Conservation (phyloP, 2,113 vertebrate genomes). For the Pleuronectes platessa region DNA sequence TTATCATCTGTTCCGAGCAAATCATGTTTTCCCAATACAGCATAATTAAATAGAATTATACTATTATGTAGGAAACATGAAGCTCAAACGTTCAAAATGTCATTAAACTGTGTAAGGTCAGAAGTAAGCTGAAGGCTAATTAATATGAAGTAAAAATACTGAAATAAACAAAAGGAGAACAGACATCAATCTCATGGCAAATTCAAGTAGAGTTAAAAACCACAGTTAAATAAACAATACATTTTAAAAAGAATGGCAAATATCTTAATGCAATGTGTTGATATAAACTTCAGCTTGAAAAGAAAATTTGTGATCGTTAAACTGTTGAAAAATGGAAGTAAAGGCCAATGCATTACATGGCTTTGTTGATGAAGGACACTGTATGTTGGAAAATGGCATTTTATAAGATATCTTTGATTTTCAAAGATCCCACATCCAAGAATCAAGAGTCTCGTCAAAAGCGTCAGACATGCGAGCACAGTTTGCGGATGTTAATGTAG, state of each 20-base stretch:
- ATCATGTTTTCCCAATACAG: background rate
- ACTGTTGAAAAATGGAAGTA: too few species aligned
- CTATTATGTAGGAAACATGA: background rate
- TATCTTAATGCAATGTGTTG: too few species aligned
- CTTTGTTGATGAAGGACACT: too few species aligned
- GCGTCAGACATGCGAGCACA: too few species aligned
- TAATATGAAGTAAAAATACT: background rate
- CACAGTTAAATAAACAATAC: background rate
- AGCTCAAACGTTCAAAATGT: background rate
- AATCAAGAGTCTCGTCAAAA: too few species aligned
- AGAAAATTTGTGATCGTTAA: too few species aligned
- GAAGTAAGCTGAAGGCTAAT: background rate
- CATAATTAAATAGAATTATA: background rate
- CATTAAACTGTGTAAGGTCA: background rate
- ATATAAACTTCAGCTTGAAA: too few species aligned
- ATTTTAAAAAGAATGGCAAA: background rate
- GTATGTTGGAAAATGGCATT: too few species aligned
- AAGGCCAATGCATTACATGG: too few species aligned
- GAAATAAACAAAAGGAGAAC: background rate
- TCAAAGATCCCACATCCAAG: too few species aligned
- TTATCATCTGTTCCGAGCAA: background rate
- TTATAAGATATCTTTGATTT: too few species aligned
- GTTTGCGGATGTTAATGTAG: too few species aligned
- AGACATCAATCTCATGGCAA: conserved; percentile 4
- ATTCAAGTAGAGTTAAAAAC: background rate